A percentile compares a stretch with the other conserved stretches of the same genome.
Evolutionary conservation across 1,140 invertebrate genomes (phyloP).

Genomic region (Asobara japonica): DNA sequence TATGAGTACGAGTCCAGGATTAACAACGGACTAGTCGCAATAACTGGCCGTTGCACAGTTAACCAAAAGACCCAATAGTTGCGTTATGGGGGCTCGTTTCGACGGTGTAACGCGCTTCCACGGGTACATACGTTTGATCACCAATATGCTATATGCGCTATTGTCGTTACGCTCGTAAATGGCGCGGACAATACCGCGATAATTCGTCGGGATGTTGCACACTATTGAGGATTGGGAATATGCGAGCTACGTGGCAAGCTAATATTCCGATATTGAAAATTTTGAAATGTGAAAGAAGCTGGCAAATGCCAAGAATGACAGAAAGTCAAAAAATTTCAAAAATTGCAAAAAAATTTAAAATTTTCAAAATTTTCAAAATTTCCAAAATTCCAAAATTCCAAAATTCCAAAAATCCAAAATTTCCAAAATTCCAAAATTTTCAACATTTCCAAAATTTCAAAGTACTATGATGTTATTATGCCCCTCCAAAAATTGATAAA

Average conservation of each 20-base stretch:
- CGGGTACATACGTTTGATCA: constrained; percentile 25
- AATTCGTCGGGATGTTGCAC: constrained; percentile 32
- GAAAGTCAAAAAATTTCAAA: too few species aligned
- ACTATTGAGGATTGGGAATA: constrained; percentile 16
- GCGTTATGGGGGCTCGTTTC: constrained; percentile 25
- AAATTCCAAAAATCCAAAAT: too few species aligned
- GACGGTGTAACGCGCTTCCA: not conserved
- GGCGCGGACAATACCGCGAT: constrained; percentile 36
- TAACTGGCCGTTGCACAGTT: not conserved
- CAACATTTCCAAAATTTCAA: too few species aligned
- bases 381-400: too few species aligned
- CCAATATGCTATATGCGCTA: constrained; percentile 4
- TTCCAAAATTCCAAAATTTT: too few species aligned
- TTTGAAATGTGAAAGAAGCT: too few species aligned
- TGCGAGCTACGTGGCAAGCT: not conserved
- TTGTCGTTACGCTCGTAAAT: constrained; percentile 32
- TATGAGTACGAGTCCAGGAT: not conserved
- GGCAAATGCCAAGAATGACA: too few species aligned
- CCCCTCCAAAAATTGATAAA: too few species aligned
- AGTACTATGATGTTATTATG: too few species aligned
- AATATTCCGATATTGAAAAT: too few species aligned
- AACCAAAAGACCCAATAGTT: not conserved
- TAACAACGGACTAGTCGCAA: not conserved
- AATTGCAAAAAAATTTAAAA: too few species aligned
- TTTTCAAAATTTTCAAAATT: too few species aligned